Conservation (phyloP, 2,888 invertebrate genomes). For the Lottia gigantea region DNA sequence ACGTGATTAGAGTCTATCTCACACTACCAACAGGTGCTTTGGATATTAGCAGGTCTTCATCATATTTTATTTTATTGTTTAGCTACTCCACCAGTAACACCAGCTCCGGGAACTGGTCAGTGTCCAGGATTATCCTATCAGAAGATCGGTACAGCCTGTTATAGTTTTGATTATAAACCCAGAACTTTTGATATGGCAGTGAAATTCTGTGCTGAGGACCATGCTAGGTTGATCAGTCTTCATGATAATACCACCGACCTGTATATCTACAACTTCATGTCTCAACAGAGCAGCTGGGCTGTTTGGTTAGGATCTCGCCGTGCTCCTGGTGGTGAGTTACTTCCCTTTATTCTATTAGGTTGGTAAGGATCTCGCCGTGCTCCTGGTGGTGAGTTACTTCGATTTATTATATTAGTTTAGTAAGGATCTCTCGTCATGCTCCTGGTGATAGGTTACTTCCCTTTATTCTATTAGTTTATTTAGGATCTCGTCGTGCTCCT, state of each 20-base stretch:
- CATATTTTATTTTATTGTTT: not conserved
- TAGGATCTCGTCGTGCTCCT: no score
- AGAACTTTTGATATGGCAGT: conserved; percentile 38
- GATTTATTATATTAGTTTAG: no score
- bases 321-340: conserved; percentile 39
- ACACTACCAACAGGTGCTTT: no score
- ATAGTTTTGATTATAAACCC: conserved; percentile 32
- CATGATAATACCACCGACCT: conserved; percentile 37
- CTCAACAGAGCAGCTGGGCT: conserved; percentile 27
- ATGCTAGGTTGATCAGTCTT: conserved; percentile 40
- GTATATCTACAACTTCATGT: conserved; percentile 33
- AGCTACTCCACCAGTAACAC: conserved; percentile 43
- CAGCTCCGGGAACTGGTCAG: conserved; percentile 40
- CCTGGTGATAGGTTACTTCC: no score
- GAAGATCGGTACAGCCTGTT: conserved; percentile 35
- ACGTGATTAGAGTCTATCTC: no score
- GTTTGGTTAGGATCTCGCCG: conserved; percentile 50
- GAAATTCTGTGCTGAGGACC: conserved; percentile 34
- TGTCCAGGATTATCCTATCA: conserved; percentile 40
- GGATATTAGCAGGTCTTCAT: not conserved
- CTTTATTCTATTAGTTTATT: no score
- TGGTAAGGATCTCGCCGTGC: no score
- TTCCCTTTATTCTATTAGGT: no score
- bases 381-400: no score
- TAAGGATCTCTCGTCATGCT: no score